Conservation (phyloP, 2,797 vertebrate species). For the Neopelma chrysocephalum region DNA sequence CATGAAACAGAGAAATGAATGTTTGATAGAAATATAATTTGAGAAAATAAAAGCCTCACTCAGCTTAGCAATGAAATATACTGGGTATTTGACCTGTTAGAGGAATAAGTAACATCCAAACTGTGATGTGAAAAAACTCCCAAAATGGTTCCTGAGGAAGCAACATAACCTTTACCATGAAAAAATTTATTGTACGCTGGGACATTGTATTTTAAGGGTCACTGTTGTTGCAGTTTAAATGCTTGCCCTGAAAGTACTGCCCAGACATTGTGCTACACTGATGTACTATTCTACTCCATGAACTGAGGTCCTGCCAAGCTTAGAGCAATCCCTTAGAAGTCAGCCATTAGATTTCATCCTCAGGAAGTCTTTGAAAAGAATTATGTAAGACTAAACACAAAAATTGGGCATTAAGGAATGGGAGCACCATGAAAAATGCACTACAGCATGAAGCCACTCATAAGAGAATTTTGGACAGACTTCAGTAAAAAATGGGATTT, state of each 20-base stretch:
- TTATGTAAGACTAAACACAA: conserved; percentile 1
- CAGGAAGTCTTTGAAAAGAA: conserved; percentile 13
- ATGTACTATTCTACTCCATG: background rate
- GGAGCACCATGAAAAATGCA: background rate
- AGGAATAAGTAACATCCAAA: conserved; percentile 65
- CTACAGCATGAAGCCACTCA: background rate
- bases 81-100: conserved; percentile 41
- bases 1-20: conserved; percentile 65
- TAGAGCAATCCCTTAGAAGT: background rate
- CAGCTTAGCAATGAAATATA: conserved; percentile 61
- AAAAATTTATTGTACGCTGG: conserved; percentile 1
- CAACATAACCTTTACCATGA: conserved; percentile 18
- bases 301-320: conserved; percentile 6
- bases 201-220: conserved; percentile 23
- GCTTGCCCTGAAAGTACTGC: conserved; percentile 37
- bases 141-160: conserved; percentile 23
- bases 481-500: background rate
- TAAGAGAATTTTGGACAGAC: background rate
- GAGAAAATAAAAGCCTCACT: conserved; percentile 46
- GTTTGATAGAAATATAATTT: conserved; percentile 70
- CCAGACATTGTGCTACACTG: background rate
- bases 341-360: background rate
- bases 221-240: conserved; percentile 23
- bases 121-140: background rate
- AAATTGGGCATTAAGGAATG: background rate